Conservation (phyloP, 2,113 vertebrate genomes). For the Terrapene triunguis region DNA sequence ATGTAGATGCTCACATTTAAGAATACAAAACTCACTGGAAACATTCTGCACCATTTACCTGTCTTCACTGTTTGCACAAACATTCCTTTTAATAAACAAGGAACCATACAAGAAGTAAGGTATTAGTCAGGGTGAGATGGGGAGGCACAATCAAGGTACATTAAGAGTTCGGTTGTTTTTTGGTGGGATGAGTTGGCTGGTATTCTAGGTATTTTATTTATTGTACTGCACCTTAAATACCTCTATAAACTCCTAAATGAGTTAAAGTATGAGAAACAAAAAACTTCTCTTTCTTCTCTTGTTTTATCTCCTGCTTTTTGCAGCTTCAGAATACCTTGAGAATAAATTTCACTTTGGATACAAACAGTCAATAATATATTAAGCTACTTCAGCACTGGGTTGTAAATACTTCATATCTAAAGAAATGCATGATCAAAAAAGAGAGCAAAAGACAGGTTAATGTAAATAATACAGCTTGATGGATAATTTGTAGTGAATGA, state of each 20-base stretch:
- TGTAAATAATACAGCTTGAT: background rate
- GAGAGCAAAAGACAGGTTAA: background rate
- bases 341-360: background rate
- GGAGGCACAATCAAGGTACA: background rate
- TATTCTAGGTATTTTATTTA: background rate
- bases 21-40: background rate
- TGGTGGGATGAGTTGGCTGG: background rate
- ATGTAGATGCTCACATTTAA: background rate
- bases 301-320: background rate
- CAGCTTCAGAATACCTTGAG: slow-evolving; percentile 2
- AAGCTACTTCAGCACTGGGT: background rate
- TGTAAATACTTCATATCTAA: background rate
- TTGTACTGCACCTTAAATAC: background rate
- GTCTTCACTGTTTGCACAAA: background rate
- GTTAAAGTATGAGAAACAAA: background rate
- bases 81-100: background rate
- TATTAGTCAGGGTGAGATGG: background rate
- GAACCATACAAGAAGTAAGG: no score
- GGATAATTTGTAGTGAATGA: background rate
- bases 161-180: background rate
- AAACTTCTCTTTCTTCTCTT: background rate
- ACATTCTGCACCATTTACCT: background rate
- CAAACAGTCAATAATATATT: slow-evolving; percentile 14
- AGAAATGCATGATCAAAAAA: background rate
- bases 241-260: background rate